A percentile compares a stretch with the other conserved stretches of the same genome.
phyloP scores from a whole-genome alignment of 2,888 invertebrate species.

The Melieria crassipennis region DNA sequence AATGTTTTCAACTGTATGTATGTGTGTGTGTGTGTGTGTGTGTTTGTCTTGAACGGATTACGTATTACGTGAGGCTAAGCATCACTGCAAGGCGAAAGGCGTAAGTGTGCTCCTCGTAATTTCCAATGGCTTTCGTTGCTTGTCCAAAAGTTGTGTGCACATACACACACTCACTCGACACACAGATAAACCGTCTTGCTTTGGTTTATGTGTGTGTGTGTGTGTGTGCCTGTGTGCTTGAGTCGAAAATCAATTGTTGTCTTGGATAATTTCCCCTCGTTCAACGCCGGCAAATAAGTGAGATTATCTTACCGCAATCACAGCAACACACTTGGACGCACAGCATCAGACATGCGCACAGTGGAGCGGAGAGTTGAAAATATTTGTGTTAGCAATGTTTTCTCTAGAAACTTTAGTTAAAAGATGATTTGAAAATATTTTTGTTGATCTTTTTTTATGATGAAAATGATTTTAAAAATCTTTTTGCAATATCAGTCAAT shows the following conservation, averaged over 20 bases:
- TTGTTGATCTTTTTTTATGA: no score
- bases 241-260: slow-evolving; percentile 36
- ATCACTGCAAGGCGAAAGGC: no score
- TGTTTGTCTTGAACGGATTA: background rate
- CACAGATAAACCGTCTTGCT: background rate
- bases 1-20: no score
- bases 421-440: no score
- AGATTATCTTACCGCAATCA: slow-evolving; percentile 32
- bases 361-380: no score
- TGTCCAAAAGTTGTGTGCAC: background rate
- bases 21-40: no score
- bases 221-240: background rate
- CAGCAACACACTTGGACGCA: slow-evolving; percentile 24
- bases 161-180: background rate
- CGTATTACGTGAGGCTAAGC: no score
- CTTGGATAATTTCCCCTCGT: slow-evolving; percentile 22
- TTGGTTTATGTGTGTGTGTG: background rate
- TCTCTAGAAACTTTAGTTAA: no score
- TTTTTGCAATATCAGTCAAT: no score
- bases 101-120: no score
- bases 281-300: slow-evolving; percentile 10
- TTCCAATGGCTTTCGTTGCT: background rate
- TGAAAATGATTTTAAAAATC: no score
- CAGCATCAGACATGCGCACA: background rate
- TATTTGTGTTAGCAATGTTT: no score